phyloP scores from a whole-genome alignment of 2,113 vertebrate species.

The mouse (Mus musculus) region DNA sequence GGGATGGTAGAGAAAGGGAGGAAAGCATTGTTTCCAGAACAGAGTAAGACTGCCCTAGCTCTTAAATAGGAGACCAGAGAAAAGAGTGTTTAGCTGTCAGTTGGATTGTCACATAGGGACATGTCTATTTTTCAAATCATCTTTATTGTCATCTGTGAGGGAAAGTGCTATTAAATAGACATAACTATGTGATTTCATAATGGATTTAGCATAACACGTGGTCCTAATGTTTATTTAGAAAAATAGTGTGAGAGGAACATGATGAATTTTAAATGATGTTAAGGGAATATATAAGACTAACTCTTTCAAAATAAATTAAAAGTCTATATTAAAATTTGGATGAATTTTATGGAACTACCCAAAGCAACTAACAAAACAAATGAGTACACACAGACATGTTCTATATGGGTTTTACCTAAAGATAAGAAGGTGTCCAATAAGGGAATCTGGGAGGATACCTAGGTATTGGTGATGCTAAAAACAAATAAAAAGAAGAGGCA shows the following conservation, averaged over 20 bases:
- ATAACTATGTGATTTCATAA: neutral
- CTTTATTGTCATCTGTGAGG: neutral
- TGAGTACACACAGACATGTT: neutral
- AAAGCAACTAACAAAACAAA: neutral
- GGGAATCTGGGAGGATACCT: neutral
- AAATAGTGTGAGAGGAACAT: neutral
- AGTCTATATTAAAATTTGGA: neutral
- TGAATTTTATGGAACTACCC: neutral
- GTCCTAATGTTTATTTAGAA: neutral
- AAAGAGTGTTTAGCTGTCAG: too few species aligned
- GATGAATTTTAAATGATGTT: neutral
- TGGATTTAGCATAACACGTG: neutral
- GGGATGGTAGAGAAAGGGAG: neutral
- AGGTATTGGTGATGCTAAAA: neutral
- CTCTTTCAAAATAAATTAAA: neutral
- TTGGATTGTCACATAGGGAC: neutral
- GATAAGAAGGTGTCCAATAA: neutral
- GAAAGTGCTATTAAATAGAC: neutral
- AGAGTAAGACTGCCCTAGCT: neutral
- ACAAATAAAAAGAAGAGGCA: neutral
- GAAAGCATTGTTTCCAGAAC: neutral
- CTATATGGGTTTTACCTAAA: neutral
- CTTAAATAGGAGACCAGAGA: neutral
- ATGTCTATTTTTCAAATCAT: neutral
- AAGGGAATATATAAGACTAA: neutral